Base-by-base conservation (phyloP, 2,113 vertebrate genomes). In the Petroica traversi region DNA sequence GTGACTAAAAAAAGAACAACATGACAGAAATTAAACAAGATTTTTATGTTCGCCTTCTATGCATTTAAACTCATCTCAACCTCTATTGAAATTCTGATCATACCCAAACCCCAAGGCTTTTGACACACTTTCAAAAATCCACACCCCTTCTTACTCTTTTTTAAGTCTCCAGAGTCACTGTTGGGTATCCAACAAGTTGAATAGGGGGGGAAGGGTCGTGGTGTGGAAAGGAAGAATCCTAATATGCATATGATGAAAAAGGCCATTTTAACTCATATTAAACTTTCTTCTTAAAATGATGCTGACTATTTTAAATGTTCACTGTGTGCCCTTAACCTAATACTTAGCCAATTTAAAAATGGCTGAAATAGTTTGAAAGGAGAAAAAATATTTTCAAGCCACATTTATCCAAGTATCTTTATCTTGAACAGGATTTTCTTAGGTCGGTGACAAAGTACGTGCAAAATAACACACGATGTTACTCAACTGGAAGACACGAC, bases 11-110 rank as follows among this genome's bases (percentile, higher is more conserved):
- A 98, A 98, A 97, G 95, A 97, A 98, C 95, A 98, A 98, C 98
- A 98, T 98, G 98, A 98, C 97, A 99, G 98, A 99, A 99, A 99
- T 98, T 98, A 99, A 99, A 98, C 95, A 98, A 97, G 97, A 98
- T 98, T 98, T 98, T 97, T 97, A 97, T 98, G 97, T 98, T 98
- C 95, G 84, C 97, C 95, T 98, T 98, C 97, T 96, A 98, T 97
- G 97, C 96, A 98, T 98, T 98, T 97, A 98, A 98, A 98, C 97
- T 98, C 98, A 97, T 98, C 97, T 98, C 98, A 98, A 97, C 92
- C 93, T 97, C 94, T 95, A 99, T 97, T 99, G 98, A 99, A 98
- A 99, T 99, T 99, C 98, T 80, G 97, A 98, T 98, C 98, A 99
- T 98, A 99, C 81, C 98, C 97, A 99, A 99, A 98, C 97, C 98